Base-by-base conservation (phyloP, 2,888 invertebrate genomes). In the Drosophila gaucha region DNA sequence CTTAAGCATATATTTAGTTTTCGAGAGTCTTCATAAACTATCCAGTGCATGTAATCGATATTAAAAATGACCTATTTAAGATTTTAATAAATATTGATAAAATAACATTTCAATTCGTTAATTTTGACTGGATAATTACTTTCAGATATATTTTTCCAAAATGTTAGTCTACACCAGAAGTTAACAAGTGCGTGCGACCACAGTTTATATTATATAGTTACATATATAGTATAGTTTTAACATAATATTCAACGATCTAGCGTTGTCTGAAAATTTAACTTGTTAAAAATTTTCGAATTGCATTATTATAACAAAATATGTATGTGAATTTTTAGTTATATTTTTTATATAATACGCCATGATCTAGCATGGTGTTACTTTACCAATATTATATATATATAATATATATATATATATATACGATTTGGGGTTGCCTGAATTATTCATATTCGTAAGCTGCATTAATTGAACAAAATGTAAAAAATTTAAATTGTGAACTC, bases 381-480 rank as follows among this genome's bases (percentile, higher is more conserved):
- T n/a, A 12, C n/a, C 22, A 33, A 18, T n/a, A 6, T 22, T 47
- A 47, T 0, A 3, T 18, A 16, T 14, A 41, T 18, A 8, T 6
- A 39, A 24, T 20, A 6, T 20, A 18, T 50, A 6, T 18, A 28
- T 33, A 49, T 30, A 16, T 35, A 41, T 24, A 41, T 31, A 49
- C 58, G 59, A 39, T 22, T 20, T 18, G 6, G 35, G 55, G 47
- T 49, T 50, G 41, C 18, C 8, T 39, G 4, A 10, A n/a, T 9
- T 30, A 26, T 33, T 50, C 3, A 9, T 16, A 30, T 20, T 20
- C 8, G 26, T 14, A 16, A 30, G 24, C 24, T 30, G 18, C 46
- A 38, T 57, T 47, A 12, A 2, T 56, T 52, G 18, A 47, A 63
- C 18, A 70, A 66, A 62, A 57, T 57, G 12, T 41, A 9, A 28